Percentiles rank a stretch among this genome's conserved stretches.
Evolutionary conservation across 2,888 invertebrate genomes (phyloP).

Genomic region (Yponomeuta sedellus): DNA sequence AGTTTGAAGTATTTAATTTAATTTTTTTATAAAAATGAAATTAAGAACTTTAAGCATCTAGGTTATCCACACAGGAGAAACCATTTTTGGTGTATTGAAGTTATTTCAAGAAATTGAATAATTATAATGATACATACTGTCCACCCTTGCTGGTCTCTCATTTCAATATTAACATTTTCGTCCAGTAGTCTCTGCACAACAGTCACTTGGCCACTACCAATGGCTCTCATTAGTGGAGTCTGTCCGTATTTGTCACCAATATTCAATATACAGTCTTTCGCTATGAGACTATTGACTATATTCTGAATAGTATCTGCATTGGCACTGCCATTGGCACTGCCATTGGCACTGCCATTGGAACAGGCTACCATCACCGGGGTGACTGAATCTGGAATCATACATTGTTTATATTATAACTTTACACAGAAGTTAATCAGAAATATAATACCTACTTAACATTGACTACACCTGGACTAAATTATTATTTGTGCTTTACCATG

Average conservation of each 20-base stretch:
- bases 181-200: slow-evolving; percentile 74
- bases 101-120: no score
- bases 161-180: slow-evolving; percentile 70
- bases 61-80: no score
- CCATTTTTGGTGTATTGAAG: no score
- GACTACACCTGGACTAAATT: not conserved
- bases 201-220: slow-evolving; percentile 66
- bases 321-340: slow-evolving; percentile 74
- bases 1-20: no score
- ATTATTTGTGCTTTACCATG: not conserved
- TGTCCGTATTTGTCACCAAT: slow-evolving; percentile 75
- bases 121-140: slow-evolving; percentile 59
- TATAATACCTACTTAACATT: not conserved
- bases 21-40: no score
- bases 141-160: slow-evolving; percentile 78
- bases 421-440: not conserved
- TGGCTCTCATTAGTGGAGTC: slow-evolving; percentile 80
- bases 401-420: no score
- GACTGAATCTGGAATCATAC: slow-evolving; percentile 68
- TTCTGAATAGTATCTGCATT: slow-evolving; percentile 53
- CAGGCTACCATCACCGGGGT: slow-evolving; percentile 80
- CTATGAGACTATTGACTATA: slow-evolving; percentile 68
- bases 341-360: slow-evolving; percentile 70
- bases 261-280: slow-evolving; percentile 71
- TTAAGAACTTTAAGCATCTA: no score